Conservation (phyloP, 1,140 invertebrate species). For the Drosophila miranda region DNA sequence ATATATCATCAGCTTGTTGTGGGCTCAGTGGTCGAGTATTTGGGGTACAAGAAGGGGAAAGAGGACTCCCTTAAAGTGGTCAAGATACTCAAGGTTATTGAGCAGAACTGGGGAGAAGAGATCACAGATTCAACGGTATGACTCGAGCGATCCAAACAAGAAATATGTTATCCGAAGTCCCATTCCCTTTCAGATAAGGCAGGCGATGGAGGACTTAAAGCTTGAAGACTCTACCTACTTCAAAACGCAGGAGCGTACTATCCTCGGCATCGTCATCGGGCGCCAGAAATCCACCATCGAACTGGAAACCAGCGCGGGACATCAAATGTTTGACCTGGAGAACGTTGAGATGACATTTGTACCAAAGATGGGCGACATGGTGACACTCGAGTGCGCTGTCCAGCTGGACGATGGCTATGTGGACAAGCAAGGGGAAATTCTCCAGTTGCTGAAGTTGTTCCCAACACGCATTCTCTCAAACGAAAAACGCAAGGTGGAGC, state of each 20-base stretch:
- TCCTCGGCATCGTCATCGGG: constrained; percentile 84
- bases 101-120: constrained; percentile 51
- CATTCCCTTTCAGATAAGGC: constrained; percentile 9
- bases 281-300: constrained; percentile 82
- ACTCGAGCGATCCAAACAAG: not conserved
- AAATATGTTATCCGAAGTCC: too few relatives aligned
- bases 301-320: constrained; percentile 83
- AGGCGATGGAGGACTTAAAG: constrained; percentile 39
- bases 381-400: constrained; percentile 61
- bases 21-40: constrained; percentile 58
- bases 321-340: constrained; percentile 84
- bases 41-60: constrained; percentile 24
- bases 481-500: constrained; percentile 48
- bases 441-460: constrained; percentile 54
- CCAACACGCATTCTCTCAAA: constrained; percentile 44
- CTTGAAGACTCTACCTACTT: constrained; percentile 73
- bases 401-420: constrained; percentile 61
- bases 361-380: constrained; percentile 74
- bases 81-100: constrained; percentile 50
- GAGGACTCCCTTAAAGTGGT: constrained; percentile 30
- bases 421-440: constrained; percentile 67
- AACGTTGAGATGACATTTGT: constrained; percentile 83
- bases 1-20: constrained; percentile 39
- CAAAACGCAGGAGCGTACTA: constrained; percentile 82
- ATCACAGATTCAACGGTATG: constrained; percentile 7